Evolutionary conservation across 1,140 invertebrate genomes (phyloP), one percentile per base, ranked within the genome.

Genomic region (Hyphantria cunea): DNA sequence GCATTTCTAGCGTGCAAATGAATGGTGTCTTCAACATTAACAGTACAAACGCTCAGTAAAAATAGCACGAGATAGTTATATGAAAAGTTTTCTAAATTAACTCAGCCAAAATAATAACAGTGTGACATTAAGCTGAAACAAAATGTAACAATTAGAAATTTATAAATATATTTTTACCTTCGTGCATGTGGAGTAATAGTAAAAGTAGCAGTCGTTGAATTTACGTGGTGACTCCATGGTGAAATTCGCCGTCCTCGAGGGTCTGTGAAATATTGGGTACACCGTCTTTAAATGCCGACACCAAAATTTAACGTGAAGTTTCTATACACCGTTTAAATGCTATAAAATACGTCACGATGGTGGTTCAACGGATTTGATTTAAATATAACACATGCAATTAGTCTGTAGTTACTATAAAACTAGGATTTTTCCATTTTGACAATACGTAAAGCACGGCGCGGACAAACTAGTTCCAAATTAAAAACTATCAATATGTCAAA

Each of bases 161-260:
- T 12, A 34, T 37, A 33, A 60, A 51, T 51, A 60, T 41, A 42
- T 50, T 60, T 90, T 91, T 91, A 96, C 95, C 93, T 96, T 96
- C 34, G 92, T 94, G 86, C 95, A 96, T 49, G 95, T 95, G 13
- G 95, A 96, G 79, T 96, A 96, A 82, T 95, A 96, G 86, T 95
- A 96, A 92, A 96, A 96, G 86, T 96, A 96, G 84, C 95, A 96
- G 82, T 96, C 95, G 79, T 95, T 94, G 85, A 95, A 94, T 89
- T 94, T 94, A 72, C 91, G 91, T 54, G 92, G 92, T 56, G 92
- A 92, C 79, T 93, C 92, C 90, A 93, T 92, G 80, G 75, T 83
- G 72, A 70, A 55, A 68, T 78, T 71, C 65, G 64, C 79, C 70
- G 64, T 72, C n/a, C n/a, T n/a, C 80, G 78, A 84, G 76, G 78